These are phyloP conservation scores for Lepetodrilus schrolli DNA, from an alignment of 2,888 invertebrate genomes.

Conservation along the genomic window DNA sequence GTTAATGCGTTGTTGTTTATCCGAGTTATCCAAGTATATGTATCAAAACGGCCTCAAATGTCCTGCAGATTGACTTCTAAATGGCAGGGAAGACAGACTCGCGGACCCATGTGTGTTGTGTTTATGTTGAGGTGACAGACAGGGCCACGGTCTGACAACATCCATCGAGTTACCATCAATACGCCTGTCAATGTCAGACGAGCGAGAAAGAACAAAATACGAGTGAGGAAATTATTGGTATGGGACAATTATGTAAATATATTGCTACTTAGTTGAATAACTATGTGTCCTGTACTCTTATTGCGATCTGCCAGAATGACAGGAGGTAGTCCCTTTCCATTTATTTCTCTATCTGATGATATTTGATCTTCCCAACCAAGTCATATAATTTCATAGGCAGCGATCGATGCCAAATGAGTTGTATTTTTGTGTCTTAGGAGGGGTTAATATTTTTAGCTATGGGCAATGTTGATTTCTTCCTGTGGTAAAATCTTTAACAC, in stretches of 20 bases:
- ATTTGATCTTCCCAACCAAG: constrained; percentile 6
- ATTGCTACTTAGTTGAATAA: not conserved
- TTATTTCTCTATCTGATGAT: not conserved
- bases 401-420: constrained; percentile 10
- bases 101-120: not conserved
- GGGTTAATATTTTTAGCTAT: constrained; percentile 8
- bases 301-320: not conserved
- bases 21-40: too few relatives aligned
- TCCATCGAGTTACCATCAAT: not conserved
- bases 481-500: too few relatives aligned
- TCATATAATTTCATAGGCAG: constrained; percentile 6
- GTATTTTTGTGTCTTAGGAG: constrained; percentile 5
- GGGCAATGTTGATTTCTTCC: not conserved
- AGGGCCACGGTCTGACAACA: not conserved
- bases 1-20: too few relatives aligned
- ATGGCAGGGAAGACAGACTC: not conserved
- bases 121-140: not conserved
- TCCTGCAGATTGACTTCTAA: too few relatives aligned
- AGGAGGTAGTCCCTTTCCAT: not conserved
- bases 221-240: not conserved
- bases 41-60: too few relatives aligned
- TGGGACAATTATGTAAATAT: constrained; percentile 20
- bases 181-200: constrained; percentile 14
- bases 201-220: constrained; percentile 7
- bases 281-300: not conserved